Percentiles rank a stretch among this genome's conserved stretches.
Evolutionary conservation across 2,888 invertebrate genomes (phyloP).

Genomic region (Elmis aenea): DNA sequence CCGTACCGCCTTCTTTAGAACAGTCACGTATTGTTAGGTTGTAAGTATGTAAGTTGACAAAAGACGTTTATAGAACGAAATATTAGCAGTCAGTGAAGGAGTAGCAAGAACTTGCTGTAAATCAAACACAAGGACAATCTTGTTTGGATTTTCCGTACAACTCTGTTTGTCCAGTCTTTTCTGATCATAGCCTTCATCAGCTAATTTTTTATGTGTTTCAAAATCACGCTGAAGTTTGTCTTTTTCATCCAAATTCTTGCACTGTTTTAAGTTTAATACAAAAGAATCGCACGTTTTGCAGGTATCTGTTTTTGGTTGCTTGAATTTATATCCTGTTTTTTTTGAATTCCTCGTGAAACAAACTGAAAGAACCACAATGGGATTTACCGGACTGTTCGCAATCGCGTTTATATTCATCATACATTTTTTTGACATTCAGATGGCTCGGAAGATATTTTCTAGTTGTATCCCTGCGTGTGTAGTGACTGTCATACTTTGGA

Average conservation of each 20-base stretch:
- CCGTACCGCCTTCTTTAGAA: conserved; percentile 9
- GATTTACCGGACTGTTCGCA: conserved; percentile 1
- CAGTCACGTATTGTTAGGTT: conserved; percentile 16
- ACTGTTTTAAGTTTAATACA: conserved; percentile 13
- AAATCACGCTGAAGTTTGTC: too few relatives aligned
- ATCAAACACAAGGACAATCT: conserved; percentile 15
- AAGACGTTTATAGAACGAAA: conserved; percentile 14
- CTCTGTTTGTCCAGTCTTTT: conserved; percentile 3
- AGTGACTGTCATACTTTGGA: too few relatives aligned
- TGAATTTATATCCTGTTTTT: conserved; percentile 17
- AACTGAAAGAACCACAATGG: conserved; percentile 7
- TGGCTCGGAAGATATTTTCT: conserved; percentile 14
- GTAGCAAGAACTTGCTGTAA: conserved; percentile 17
- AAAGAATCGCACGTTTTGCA: conserved; percentile 16
- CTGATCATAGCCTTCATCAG: background rate
- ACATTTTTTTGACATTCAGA: conserved; percentile 13
- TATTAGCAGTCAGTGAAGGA: conserved; percentile 15
- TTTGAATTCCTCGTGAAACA: conserved; percentile 13
- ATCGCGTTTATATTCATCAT: conserved; percentile 8
- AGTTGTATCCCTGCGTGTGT: background rate
- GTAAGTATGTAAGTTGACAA: conserved; percentile 14
- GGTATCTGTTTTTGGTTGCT: conserved; percentile 15
- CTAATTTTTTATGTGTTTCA: too few relatives aligned
- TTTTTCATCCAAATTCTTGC: conserved; percentile 6
- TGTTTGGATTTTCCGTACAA: conserved; percentile 5